Base-by-base conservation (phyloP, 2,113 vertebrate genomes). In the Nibea albiflora region DNA sequence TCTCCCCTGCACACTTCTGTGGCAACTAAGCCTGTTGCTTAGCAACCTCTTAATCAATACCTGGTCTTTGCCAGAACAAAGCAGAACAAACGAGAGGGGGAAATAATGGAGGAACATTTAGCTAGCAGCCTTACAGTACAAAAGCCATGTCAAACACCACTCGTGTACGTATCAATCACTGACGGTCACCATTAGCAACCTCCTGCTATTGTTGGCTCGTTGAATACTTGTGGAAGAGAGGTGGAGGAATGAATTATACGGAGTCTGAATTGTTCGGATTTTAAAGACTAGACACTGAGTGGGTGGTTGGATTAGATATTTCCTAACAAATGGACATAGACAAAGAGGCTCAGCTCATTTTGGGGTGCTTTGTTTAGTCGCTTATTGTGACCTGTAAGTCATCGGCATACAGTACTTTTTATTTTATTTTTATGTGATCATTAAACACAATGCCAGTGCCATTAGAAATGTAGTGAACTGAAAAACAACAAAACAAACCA, bases 21-120 rank as follows among this genome's bases (percentile, higher is more conserved):
- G 90, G 91, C 86, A 89, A 83, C 84, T 62, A 88, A 88, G 92
- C 93, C 88, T 95, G 95, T 96, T 96, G 94, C 95, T 92, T 91
- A 94, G 95, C 94, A 96, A 96, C 95, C 89, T 81, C 92, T 95
- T 94, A 93, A 95, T 95, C 95, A 95, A 95, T 95, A 95, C 94
- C 91, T 94, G 89, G 86, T 90, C 88, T 93, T 94, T 83, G 88
- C 85, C 69, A 76, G 86, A 91, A 92, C 90, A 78, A 92, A 92
- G 92, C 92, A 87, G 86, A 92, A 91, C 83, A 89, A 39, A 88
- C 75, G 68, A 84, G 87, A 39, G 86, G 83, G 26, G 88, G 87
- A 92, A 93, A 92, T 91, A 93, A 90, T 84, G 87, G 83, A 92
- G 87, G 83, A 90, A 84, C 84, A 90, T 90, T 91, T 88, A 92